Percentiles rank a stretch among this genome's conserved stretches.
Conservation (phyloP, 1,140 invertebrate genomes). For the roundworm (Caenorhabditis elegans) region WBcel235 BX284605.5:5247001-5247500, state of each 20-base stretch:
- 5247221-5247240: too few relatives aligned
- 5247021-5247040: too few relatives aligned
- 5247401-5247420: slow-evolving; percentile 63
- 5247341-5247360: slow-evolving; percentile 64
- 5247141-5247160: background rate
- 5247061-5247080: too few relatives aligned
- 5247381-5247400: slow-evolving; percentile 66
- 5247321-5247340: slow-evolving; percentile 69
- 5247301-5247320: slow-evolving; percentile 74
- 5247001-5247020: too few relatives aligned
- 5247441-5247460: slow-evolving; percentile 54
- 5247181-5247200: slow-evolving; percentile 43
- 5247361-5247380: slow-evolving; percentile 65
- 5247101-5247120: slow-evolving; percentile 23
- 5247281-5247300: slow-evolving; percentile 78
- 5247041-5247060: too few relatives aligned
- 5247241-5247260: too few relatives aligned
- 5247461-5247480: slow-evolving; percentile 47
- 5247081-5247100: background rate
- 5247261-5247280: slow-evolving; percentile 80
- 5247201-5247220: slow-evolving; percentile 46
- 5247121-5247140: background rate
- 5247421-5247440: slow-evolving; percentile 58
- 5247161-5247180: slow-evolving; percentile 8
- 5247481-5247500: slow-evolving; percentile 68